Percentiles rank a stretch among this genome's conserved stretches.
These are phyloP conservation scores for Grus americana DNA, from an alignment of 2,113 vertebrate species.

Conservation along the genomic window DNA sequence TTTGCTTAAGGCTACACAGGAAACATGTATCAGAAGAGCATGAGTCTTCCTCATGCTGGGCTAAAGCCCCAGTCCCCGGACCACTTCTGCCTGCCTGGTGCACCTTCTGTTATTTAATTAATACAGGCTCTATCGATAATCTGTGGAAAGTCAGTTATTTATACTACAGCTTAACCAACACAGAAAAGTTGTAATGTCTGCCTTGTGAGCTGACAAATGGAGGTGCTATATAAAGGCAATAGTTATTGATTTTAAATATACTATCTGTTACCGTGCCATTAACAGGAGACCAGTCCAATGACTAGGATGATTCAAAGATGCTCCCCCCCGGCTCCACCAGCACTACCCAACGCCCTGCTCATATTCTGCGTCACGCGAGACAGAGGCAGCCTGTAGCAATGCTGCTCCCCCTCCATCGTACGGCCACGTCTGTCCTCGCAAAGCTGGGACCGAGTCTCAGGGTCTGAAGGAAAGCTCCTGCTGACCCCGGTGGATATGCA, in stretches of 20 bases:
- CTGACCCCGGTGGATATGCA: background rate
- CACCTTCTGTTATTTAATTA: background rate
- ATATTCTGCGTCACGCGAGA: fast-evolving
- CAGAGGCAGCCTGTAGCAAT: background rate
- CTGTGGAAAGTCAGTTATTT: background rate
- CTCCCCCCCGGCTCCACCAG: background rate
- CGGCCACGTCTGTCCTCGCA: background rate
- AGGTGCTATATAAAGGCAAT: background rate
- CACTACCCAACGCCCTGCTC: background rate
- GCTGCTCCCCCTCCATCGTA: fast-evolving
- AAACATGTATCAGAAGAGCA: background rate
- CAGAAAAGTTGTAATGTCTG: background rate
- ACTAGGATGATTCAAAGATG: background rate
- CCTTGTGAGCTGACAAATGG: background rate
- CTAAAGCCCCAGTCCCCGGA: background rate
- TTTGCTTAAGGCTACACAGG: background rate
- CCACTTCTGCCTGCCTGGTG: background rate
- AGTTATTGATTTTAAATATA: background rate
- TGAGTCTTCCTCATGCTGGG: background rate
- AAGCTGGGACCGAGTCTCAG: background rate
- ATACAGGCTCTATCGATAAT: background rate
- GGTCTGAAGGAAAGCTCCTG: background rate
- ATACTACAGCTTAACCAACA: background rate
- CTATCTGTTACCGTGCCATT: background rate
- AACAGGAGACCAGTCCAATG: background rate